Evolutionary conservation across 2,888 invertebrate genomes (phyloP), one percentile per base, ranked within the genome.

Genomic region (Caenorhabditis angaria): DNA sequence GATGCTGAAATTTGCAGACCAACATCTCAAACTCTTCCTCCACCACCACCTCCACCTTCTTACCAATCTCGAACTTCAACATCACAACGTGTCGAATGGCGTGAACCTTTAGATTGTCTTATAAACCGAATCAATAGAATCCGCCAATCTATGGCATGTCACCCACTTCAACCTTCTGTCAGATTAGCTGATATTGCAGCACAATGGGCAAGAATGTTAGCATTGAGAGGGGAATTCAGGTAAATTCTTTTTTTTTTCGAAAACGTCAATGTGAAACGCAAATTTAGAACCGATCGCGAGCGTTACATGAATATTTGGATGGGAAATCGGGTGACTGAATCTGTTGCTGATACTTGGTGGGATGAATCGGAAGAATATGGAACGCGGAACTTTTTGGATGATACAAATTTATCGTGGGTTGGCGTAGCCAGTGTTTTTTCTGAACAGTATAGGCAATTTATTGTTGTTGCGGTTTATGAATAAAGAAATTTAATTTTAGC

Each of bases 271-370:
- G 32, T 32, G 5, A 48, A 14, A 14, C 48, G n/a, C n/a, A n/a
- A n/a, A 54, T 72, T 22, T 61, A 74, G 74, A 74, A 69, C 66
- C 24, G 74, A 74, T 27, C 51, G 50, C 0, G 50, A 35, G 14
- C 65, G 69, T 8, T 25, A 29, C 22, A 78, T 78, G 78, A 74
- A 70, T 50, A 70, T 78, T 20, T 78, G 78, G 78, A 74, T 71
- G 65, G 78, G 78, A 1, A 48, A 57, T 14, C 63, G 67, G 5
- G 74, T 78, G 2, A 65, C 65, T 12, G 65, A 62, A n/a, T 58
- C 66, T 0, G 72, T 78, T 32, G 78, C 74, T 10, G 74, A 74
- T 51, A 59, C 57, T 22, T 78, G 78, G 78, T 78, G 73, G 62
- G 74, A 78, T 28, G 78, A 78, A 62, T 66, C 78, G 3, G 67